Base-by-base conservation (phyloP, 2,888 invertebrate genomes). In the Helicoverpa assulta region DNA sequence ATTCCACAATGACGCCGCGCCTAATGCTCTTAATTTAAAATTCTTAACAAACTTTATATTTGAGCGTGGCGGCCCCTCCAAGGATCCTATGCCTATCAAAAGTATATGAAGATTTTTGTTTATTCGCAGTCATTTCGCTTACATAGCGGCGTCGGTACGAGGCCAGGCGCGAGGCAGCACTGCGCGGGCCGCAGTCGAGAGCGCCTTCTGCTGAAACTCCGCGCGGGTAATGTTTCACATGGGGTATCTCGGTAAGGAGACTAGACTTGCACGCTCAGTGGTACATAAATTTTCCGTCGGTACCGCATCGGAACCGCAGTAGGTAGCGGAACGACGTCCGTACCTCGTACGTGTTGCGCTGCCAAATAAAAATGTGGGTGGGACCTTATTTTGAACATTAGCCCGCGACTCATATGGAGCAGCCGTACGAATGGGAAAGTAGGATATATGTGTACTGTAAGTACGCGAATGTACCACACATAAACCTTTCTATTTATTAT, bases 1-100 rank as follows among this genome's bases (percentile, higher is more conserved):
- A 95, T 92, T 91, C 85, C 82, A 84, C 89, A 85, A 88, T 92
- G 92, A 92, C 90, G 90, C 91, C 91, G 85, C 87, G 88, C 90
- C 92, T 94, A 94, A 93, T 93, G 89, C 86, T 90, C 89, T 85
- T 92, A 91, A 94, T 94, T 94, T 95, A 92, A 95, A 94, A 94
- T 94, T 94, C 94, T 93, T 92, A 91, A 89, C 88, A 90, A 94
- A 95, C 92, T 95, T 94, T 94, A 94, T 94, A 95, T 95, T 95
- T 94, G 91, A 95, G 88, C 85, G 88, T 88, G 88, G 85, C 85
- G 81, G 83, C 84, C 89, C 90, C 91, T 90, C 86, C 81, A 86
- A 89, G 90, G 89, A 88, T 86, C 80, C 81, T 86, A 81, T 84
- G 85, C 84, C 86, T 89, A 87, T 87, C 83, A 81, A 88, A 88